Conservation (phyloP, 2,888 invertebrate species). For the Euclidia mi region DNA sequence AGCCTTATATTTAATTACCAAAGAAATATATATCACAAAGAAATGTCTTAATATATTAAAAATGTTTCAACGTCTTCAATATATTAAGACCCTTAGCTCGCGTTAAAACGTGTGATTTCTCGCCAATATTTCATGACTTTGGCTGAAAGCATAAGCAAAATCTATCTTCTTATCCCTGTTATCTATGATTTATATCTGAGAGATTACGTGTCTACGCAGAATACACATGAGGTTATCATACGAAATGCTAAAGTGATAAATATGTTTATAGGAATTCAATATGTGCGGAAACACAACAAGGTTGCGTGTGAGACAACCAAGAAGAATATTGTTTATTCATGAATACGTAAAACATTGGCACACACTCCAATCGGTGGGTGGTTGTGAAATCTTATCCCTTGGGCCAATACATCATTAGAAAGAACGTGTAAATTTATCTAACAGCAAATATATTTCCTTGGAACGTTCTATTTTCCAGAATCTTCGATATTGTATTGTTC, state of each 20-base stretch:
- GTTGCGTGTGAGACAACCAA: conserved; percentile 51
- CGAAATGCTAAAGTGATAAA: conserved; percentile 41
- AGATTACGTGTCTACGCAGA: background rate
- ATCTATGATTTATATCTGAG: conserved; percentile 5
- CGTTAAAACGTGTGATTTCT: too few relatives aligned
- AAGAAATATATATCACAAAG: too few relatives aligned
- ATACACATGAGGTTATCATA: conserved; percentile 2
- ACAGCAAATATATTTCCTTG: conserved; percentile 17
- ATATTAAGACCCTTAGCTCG: too few relatives aligned
- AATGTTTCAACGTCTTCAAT: too few relatives aligned
- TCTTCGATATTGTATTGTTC: background rate
- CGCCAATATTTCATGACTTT: background rate
- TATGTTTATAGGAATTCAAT: conserved; percentile 43
- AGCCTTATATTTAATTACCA: too few relatives aligned
- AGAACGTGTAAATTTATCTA: conserved; percentile 38
- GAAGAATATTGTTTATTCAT: conserved; percentile 72
- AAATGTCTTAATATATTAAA: too few relatives aligned
- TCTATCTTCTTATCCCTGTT: background rate
- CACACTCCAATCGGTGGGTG: conserved; percentile 64
- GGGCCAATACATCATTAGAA: conserved; percentile 50
- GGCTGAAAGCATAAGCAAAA: background rate
- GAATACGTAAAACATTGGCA: conserved; percentile 66
- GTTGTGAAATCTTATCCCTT: conserved; percentile 53
- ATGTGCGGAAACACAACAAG: conserved; percentile 52
- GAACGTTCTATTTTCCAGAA: background rate